These are phyloP conservation scores for Callimorpha dominula DNA, from an alignment of 2,888 invertebrate genomes.

Conservation along the genomic window DNA sequence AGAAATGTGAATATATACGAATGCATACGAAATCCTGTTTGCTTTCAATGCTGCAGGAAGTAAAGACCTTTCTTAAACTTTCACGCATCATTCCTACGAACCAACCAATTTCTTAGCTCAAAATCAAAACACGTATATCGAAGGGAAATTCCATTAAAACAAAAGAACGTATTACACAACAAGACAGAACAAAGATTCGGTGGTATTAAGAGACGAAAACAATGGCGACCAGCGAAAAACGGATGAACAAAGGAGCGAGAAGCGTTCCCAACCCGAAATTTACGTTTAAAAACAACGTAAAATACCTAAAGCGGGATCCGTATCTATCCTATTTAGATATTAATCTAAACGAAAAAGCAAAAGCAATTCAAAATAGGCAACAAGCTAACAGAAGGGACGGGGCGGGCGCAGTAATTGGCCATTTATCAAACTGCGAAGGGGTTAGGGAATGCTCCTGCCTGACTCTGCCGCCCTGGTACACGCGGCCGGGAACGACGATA, in stretches of 20 bases:
- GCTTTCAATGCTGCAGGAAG: neutral
- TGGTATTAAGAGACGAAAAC: constrained; percentile 66
- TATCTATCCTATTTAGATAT: constrained; percentile 88
- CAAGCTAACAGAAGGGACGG: constrained; percentile 86
- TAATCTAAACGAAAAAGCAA: constrained; percentile 87
- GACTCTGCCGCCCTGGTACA: constrained; percentile 75
- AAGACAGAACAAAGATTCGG: constrained; percentile 69
- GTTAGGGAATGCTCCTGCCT: constrained; percentile 80
- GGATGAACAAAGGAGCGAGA: constrained; percentile 68
- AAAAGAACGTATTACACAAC: constrained; percentile 65
- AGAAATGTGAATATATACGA: too few relatives aligned
- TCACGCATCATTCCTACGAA: constrained; percentile 11
- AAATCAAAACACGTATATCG: constrained; percentile 55
- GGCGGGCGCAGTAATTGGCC: constrained; percentile 86
- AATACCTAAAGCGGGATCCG: constrained; percentile 85
- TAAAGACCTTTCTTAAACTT: neutral
- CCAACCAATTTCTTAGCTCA: constrained; percentile 50
- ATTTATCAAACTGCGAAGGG: constrained; percentile 87
- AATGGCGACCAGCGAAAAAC: constrained; percentile 71
- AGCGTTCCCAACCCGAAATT: constrained; percentile 69
- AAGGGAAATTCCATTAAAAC: constrained; percentile 59
- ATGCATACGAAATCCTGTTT: neutral
- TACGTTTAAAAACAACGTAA: constrained; percentile 86
- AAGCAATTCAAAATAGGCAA: constrained; percentile 87
- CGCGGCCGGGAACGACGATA: constrained; percentile 51